A percentile compares a stretch with the other conserved stretches of the same genome.
phyloP scores from a whole-genome alignment of 1,140 invertebrate genomes.

The Caenorhabditis inopinata region DNA sequence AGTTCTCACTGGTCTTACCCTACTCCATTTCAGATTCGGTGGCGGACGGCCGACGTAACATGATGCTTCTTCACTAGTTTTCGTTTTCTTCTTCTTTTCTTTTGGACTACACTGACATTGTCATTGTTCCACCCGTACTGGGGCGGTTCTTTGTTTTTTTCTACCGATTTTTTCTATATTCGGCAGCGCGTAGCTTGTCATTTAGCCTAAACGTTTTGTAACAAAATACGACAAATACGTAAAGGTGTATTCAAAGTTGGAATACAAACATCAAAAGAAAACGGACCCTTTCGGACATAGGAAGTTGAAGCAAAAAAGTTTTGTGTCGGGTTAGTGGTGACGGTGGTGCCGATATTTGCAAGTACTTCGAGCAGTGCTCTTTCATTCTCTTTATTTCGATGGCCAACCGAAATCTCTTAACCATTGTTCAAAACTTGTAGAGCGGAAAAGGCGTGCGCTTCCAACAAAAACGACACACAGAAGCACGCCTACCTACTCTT shows the following conservation, averaged over 20 bases:
- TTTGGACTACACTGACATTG: background rate
- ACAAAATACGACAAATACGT: background rate
- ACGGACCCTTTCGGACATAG: conserved; percentile 14
- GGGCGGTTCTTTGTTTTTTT: too few species aligned
- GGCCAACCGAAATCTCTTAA: conserved; percentile 32
- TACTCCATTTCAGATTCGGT: conserved; percentile 25
- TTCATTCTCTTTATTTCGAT: conserved; percentile 34
- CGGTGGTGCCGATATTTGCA: conserved; percentile 17
- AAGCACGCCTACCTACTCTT: conserved; percentile 25
- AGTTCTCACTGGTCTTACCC: conserved; percentile 8
- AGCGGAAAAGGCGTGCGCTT: conserved; percentile 31
- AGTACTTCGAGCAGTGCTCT: conserved; percentile 24
- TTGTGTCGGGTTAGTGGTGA: conserved; percentile 1
- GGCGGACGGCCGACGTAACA: conserved; percentile 15
- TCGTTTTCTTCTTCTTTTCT: conserved; percentile 7
- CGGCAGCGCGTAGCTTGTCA: too few species aligned
- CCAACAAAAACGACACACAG: background rate
- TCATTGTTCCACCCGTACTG: too few species aligned
- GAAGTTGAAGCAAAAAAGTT: conserved; percentile 22
- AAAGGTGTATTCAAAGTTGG: conserved; percentile 17
- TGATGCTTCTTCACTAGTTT: conserved; percentile 24
- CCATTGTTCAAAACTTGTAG: conserved; percentile 33
- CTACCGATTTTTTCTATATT: too few species aligned
- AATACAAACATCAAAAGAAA: conserved; percentile 24
- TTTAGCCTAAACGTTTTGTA: background rate